These are phyloP conservation scores for Coreius guichenoti DNA, from an alignment of 2,797 vertebrate species.

Conservation along the genomic window DNA sequence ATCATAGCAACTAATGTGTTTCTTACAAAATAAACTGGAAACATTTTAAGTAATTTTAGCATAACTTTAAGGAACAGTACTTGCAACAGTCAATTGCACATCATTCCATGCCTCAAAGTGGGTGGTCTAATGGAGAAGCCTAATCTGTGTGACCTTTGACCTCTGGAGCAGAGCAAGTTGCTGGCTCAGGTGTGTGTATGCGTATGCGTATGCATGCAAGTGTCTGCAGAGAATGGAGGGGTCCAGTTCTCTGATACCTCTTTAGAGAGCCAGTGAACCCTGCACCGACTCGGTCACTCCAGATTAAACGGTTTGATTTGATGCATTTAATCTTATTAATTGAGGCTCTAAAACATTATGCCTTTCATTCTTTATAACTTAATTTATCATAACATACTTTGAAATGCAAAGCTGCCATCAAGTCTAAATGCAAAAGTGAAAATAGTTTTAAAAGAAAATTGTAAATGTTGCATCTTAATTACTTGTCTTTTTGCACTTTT, in stretches of 20 bases:
- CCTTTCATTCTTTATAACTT: not conserved
- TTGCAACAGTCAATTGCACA: not conserved
- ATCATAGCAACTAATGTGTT: not conserved
- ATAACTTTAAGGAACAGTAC: not conserved
- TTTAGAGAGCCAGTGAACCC: constrained; percentile 61
- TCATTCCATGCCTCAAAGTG: constrained; percentile 55
- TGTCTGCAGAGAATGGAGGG: not conserved
- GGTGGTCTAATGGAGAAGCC: constrained; percentile 70
- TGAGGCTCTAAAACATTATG: not conserved
- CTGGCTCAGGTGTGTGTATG: constrained; percentile 59
- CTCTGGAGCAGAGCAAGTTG: constrained; percentile 55
- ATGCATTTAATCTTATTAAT: constrained; percentile 19
- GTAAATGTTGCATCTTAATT: not conserved
- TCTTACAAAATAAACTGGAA: not conserved
- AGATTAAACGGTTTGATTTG: constrained; percentile 34
- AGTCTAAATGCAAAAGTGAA: constrained; percentile 1
- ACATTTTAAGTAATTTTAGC: not conserved
- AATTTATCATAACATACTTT: not conserved
- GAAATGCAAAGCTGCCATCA: constrained; percentile 1
- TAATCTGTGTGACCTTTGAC: constrained; percentile 70
- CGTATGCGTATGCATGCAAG: constrained; percentile 44
- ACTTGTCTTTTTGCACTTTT: not conserved
- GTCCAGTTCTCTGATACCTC: not conserved
- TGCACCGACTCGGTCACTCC: constrained; percentile 9
- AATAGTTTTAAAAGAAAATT: not conserved